Conservation (phyloP, 92 coral and sea anemone species). For the Parazoanthus atlanticus region DNA sequence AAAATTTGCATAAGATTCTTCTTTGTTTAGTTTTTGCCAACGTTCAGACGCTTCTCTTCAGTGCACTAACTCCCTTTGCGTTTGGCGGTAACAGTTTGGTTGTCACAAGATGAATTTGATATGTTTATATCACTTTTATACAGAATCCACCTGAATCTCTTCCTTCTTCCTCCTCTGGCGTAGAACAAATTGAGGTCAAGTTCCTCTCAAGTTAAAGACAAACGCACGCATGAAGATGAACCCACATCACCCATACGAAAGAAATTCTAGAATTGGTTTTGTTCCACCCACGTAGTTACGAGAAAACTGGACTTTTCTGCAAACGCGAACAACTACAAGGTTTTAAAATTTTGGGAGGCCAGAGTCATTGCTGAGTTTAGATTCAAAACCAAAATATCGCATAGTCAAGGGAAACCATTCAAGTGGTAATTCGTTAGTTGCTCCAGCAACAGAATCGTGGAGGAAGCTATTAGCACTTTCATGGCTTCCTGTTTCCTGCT, state of each 20-base stretch:
- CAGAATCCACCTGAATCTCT: background rate
- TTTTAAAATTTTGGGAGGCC: background rate
- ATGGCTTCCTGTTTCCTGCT: slow-evolving; percentile 29
- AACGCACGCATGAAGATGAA: background rate
- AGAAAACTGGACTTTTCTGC: background rate
- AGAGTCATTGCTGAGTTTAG: background rate
- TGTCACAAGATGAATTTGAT: background rate
- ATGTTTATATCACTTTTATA: background rate
- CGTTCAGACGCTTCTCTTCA: slow-evolving; percentile 21
- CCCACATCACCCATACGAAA: background rate
- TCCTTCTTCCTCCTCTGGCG: background rate
- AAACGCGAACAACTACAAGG: background rate
- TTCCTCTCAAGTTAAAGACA: background rate
- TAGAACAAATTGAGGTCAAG: background rate
- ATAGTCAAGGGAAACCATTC: background rate
- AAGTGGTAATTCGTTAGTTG: slow-evolving; percentile 31
- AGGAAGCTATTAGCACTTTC: slow-evolving; percentile 37
- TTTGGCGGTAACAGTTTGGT: background rate
- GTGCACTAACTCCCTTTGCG: background rate
- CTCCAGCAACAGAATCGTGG: slow-evolving; percentile 41
- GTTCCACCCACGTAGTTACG: background rate
- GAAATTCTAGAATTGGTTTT: background rate
- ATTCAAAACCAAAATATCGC: background rate
- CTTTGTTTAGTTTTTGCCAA: slow-evolving; percentile 34
- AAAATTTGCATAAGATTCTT: slow-evolving; percentile 32